A percentile compares a stretch with the other conserved stretches of the same genome.
phyloP scores from a whole-genome alignment of 2,888 invertebrate genomes.

The Auanema freiburgensis region DNA sequence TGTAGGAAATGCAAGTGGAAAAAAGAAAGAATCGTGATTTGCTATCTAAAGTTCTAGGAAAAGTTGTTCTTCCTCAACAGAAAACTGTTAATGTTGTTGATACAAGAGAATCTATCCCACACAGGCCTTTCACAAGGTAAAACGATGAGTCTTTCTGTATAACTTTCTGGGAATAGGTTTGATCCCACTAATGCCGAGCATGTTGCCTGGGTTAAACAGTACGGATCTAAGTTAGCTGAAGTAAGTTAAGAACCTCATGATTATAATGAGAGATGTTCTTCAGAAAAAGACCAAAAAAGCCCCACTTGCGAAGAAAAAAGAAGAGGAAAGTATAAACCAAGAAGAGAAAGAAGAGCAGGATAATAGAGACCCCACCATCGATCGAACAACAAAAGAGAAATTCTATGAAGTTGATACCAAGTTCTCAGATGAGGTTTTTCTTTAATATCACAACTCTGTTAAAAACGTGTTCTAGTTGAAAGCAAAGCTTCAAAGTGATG shows the following conservation, averaged over 20 bases:
- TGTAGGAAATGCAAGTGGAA: conserved; percentile 37
- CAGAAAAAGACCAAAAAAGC: not conserved
- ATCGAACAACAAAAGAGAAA: not conserved
- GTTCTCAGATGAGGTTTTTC: no score
- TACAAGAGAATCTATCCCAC: conserved; percentile 7
- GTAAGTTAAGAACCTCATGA: not conserved
- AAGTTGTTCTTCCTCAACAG: conserved; percentile 29
- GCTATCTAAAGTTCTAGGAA: conserved; percentile 48
- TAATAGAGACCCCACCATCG: not conserved
- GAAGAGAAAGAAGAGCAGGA: conserved; percentile 18
- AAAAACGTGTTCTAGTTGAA: conserved; percentile 28
- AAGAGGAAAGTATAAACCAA: conserved; percentile 20
- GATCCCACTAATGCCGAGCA: conserved; percentile 56
- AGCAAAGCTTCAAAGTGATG: conserved; percentile 12
- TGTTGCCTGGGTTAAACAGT: conserved; percentile 46
- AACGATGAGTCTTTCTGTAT: not conserved
- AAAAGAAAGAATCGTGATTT: conserved; percentile 43
- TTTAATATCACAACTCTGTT: no score
- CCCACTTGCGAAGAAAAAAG: conserved; percentile 6
- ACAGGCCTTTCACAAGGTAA: conserved; percentile 34
- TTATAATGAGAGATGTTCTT: not conserved
- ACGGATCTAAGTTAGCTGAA: conserved; percentile 5
- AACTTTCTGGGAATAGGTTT: conserved; percentile 24
- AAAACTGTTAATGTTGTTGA: conserved; percentile 18
- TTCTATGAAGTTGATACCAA: not conserved